These are phyloP conservation scores for Acanthococcus lagerstroemiae DNA, from an alignment of 2,888 invertebrate species.

Conservation along the genomic window DNA sequence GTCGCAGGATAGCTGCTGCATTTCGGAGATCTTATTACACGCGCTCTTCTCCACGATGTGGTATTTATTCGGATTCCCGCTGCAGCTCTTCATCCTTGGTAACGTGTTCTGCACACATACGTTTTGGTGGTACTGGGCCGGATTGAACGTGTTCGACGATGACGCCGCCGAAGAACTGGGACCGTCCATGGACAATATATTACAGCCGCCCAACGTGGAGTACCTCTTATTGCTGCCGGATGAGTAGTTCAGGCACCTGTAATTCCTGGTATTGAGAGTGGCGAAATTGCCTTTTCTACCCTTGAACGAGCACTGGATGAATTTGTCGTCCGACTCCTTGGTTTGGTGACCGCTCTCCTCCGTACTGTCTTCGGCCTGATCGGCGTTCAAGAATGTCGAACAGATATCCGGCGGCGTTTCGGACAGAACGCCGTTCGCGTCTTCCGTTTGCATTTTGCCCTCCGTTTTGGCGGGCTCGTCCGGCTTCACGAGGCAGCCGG, in stretches of 20 bases:
- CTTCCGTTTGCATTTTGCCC: background rate
- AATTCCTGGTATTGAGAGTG: slow-evolving; percentile 18
- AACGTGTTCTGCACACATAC: slow-evolving; percentile 9
- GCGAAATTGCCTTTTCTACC: slow-evolving; percentile 13
- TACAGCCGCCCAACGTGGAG: slow-evolving; percentile 14
- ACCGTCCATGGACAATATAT: background rate
- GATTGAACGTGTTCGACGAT: background rate
- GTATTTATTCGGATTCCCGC: background rate
- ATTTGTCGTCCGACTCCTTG: background rate
- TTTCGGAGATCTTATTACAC: background rate
- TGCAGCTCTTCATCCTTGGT: slow-evolving; percentile 1
- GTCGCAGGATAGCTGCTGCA: slow-evolving; percentile 1
- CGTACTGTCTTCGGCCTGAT: slow-evolving; percentile 1
- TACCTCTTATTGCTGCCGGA: background rate
- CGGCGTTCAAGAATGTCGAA: slow-evolving; percentile 21
- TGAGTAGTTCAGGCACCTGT: slow-evolving; percentile 11
- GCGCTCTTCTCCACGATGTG: background rate
- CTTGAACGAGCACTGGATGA: background rate
- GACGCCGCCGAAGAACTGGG: background rate
- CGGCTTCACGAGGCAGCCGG: background rate
- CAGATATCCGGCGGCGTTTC: slow-evolving; percentile 23
- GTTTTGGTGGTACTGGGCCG: slow-evolving; percentile 2
- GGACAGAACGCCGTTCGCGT: background rate
- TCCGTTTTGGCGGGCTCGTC: slow-evolving; percentile 1
- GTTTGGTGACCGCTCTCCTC: background rate